Evolutionary conservation across 1,140 invertebrate genomes (phyloP).

Genomic region (Himalopsyche phryganea): DNA sequence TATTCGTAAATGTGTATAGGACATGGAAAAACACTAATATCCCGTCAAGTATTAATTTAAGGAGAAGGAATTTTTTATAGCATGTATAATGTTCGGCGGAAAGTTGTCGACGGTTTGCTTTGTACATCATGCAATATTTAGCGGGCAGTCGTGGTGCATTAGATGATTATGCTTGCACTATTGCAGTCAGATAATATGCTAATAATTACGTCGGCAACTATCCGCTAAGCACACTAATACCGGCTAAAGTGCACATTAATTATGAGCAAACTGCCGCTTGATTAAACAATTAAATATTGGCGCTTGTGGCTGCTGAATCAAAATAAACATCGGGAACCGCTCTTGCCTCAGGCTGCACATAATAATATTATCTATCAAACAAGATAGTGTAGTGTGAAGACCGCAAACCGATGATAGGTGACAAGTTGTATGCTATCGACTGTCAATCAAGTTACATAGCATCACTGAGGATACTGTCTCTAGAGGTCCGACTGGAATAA

Average conservation of each 20-base stretch:
- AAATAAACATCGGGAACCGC: too few species aligned
- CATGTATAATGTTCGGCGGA: too few species aligned
- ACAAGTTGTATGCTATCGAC: too few species aligned
- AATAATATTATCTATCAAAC: neutral
- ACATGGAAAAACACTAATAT: too few species aligned
- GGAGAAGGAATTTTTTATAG: too few species aligned
- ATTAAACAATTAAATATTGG: slow-evolving; percentile 35
- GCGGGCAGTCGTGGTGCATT: slow-evolving; percentile 3
- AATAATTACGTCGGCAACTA: slow-evolving; percentile 29
- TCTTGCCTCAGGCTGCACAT: neutral
- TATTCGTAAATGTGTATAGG: too few species aligned
- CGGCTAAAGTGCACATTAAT: slow-evolving; percentile 33
- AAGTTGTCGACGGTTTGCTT: neutral
- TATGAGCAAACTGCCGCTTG: slow-evolving; percentile 32
- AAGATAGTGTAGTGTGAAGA: too few species aligned
- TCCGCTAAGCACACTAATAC: slow-evolving; percentile 32
- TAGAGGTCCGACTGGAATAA: too few species aligned
- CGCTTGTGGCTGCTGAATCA: neutral
- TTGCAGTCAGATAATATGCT: slow-evolving; percentile 22
- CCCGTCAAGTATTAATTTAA: too few species aligned
- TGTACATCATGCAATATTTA: slow-evolving; percentile 11
- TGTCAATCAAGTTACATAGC: too few species aligned
- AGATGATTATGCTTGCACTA: slow-evolving; percentile 16
- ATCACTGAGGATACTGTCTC: too few species aligned
- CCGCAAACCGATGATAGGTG: too few species aligned